Evolutionary conservation across 2,113 vertebrate species (phyloP).

Genomic region (Butastur rufipennis): DNA sequence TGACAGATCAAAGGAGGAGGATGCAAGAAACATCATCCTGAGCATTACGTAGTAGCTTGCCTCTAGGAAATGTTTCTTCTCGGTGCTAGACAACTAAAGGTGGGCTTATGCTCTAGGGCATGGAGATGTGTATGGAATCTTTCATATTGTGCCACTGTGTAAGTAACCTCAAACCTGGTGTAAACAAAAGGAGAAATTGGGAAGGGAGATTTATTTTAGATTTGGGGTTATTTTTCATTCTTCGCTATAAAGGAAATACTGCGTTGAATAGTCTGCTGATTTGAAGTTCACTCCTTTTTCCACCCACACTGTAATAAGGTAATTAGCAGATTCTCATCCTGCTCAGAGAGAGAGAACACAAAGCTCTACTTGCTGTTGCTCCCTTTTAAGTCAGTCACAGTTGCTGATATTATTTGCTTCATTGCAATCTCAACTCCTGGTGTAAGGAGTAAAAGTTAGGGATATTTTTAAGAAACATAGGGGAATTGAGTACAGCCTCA

Average conservation of each 20-base stretch:
- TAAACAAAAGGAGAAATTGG: background rate
- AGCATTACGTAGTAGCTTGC: background rate
- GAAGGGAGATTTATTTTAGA: background rate
- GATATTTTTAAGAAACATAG: background rate
- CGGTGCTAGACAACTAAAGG: background rate
- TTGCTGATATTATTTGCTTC: background rate
- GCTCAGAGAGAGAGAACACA: background rate
- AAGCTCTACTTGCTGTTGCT: background rate
- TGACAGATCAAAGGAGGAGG: background rate
- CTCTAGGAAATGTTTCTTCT: background rate
- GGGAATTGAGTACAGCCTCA: background rate
- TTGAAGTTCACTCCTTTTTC: constrained; percentile 1
- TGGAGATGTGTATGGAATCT: background rate
- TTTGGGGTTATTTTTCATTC: background rate
- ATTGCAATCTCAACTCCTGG: background rate
- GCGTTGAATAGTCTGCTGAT: background rate
- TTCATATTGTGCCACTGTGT: background rate
- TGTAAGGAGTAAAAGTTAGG: background rate
- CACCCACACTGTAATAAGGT: background rate
- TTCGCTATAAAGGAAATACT: background rate
- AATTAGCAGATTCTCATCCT: constrained; percentile 7
- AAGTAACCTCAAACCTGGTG: background rate
- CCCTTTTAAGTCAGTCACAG: background rate
- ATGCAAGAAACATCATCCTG: background rate
- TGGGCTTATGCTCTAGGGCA: background rate